Evolutionary conservation across 2,797 vertebrate genomes (phyloP).

Genomic region (Anisognathus igniventris): DNA sequence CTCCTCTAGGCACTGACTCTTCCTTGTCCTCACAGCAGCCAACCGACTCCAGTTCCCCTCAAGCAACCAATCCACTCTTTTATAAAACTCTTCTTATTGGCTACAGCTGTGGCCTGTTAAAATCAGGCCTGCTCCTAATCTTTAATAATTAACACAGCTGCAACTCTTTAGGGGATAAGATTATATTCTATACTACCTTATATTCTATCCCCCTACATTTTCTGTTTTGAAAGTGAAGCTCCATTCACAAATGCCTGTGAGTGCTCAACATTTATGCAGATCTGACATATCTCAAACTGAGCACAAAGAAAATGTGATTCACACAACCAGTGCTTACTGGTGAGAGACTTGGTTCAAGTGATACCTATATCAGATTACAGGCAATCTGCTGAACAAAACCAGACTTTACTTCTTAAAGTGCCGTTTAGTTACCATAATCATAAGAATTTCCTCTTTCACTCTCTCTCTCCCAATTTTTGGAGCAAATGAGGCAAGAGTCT

Average conservation of each 20-base stretch:
- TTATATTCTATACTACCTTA: too few species aligned
- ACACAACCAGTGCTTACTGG: neutral
- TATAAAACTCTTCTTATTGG: too few species aligned
- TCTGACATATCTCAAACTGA: neutral
- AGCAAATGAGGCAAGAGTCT: neutral
- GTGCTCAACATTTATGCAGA: accelerated
- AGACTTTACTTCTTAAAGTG: neutral
- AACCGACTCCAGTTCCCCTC: too few species aligned
- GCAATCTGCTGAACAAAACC: neutral
- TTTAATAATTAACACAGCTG: too few species aligned
- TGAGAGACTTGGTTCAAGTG: neutral
- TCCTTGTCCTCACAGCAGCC: too few species aligned
- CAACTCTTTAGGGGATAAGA: too few species aligned
- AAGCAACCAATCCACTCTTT: too few species aligned
- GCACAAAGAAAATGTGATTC: neutral
- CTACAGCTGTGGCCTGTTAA: too few species aligned
- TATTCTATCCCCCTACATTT: neutral
- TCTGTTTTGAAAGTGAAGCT: neutral
- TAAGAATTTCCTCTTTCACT: neutral
- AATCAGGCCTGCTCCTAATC: too few species aligned
- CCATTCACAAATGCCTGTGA: neutral
- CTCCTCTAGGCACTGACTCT: too few species aligned
- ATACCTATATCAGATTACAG: neutral
- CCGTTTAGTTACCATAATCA: neutral
- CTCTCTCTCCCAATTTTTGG: neutral